Percentiles rank a stretch among this genome's conserved stretches.
These are phyloP conservation scores for Auanema freiburgensis DNA, from an alignment of 2,888 invertebrate genomes.

Conservation along the genomic window DNA sequence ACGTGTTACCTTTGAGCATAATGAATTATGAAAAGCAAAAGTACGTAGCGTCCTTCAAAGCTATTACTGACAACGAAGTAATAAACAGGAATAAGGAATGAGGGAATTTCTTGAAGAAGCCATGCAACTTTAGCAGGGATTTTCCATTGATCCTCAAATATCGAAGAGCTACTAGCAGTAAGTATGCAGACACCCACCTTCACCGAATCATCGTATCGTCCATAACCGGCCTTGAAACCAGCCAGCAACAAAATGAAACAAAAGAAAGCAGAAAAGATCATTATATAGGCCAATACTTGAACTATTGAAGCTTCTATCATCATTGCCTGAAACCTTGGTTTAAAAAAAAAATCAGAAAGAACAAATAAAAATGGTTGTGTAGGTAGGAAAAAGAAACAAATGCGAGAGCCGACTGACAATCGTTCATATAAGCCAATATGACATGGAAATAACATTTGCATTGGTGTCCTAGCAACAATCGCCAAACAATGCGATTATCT, in stretches of 20 bases:
- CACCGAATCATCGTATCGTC: conserved; percentile 39
- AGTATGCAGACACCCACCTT: too few relatives aligned
- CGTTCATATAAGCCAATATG: too few relatives aligned
- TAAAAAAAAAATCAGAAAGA: too few relatives aligned
- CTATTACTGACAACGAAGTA: conserved; percentile 23
- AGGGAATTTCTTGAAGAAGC: conserved; percentile 59
- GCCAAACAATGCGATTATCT: too few relatives aligned
- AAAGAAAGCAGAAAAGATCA: conserved; percentile 34
- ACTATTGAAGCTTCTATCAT: neutral
- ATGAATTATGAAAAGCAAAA: conserved; percentile 66
- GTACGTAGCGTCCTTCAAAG: conserved; percentile 47
- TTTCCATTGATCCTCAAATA: conserved; percentile 5
- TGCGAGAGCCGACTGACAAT: too few relatives aligned
- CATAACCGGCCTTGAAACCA: conserved; percentile 47
- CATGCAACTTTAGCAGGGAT: conserved; percentile 48
- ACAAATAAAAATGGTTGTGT: too few relatives aligned
- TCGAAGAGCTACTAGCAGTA: neutral
- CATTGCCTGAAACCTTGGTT: too few relatives aligned
- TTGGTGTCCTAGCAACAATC: too few relatives aligned
- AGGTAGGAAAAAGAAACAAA: neutral
- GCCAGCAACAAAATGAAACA: conserved; percentile 31
- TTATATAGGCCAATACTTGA: conserved; percentile 23
- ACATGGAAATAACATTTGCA: too few relatives aligned
- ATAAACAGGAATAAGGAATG: conserved; percentile 47
- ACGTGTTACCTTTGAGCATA: conserved; percentile 67